Conservation (phyloP, 2,113 vertebrate species). For the Haemorhous mexicanus region DNA sequence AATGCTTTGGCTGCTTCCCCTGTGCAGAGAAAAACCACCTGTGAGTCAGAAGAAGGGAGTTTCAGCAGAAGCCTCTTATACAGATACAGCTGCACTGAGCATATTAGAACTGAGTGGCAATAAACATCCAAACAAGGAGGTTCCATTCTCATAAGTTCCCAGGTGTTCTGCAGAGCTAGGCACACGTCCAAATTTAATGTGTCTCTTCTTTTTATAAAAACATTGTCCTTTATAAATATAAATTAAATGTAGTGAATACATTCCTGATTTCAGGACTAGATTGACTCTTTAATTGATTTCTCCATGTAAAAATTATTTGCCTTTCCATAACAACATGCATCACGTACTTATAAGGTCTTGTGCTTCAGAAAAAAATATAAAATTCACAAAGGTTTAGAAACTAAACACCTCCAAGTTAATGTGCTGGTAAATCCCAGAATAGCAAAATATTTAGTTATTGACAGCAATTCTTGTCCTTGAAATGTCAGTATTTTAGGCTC, state of each 20-base stretch:
- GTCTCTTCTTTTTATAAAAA: not conserved
- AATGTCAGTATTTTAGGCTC: slow-evolving; percentile 26
- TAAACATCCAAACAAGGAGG: not conserved
- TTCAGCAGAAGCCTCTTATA: not conserved
- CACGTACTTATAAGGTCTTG: not conserved
- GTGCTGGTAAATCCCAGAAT: not conserved
- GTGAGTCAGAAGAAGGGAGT: not conserved
- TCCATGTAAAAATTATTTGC: not conserved
- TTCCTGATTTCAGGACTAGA: not conserved
- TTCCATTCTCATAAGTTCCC: not conserved
- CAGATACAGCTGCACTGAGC: not conserved
- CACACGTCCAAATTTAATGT: not conserved
- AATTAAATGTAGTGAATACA: not conserved
- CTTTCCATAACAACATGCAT: not conserved
- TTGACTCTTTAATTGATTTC: not conserved
- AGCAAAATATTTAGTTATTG: slow-evolving; percentile 31
- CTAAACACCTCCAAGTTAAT: not conserved
- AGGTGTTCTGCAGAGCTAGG: not conserved
- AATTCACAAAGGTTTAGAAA: not conserved
- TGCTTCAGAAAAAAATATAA: not conserved
- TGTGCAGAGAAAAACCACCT: not conserved
- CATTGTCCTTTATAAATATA: not conserved
- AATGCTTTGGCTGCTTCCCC: not conserved
- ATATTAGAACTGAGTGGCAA: not conserved
- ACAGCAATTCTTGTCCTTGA: not conserved